Evolutionary conservation across 2,797 vertebrate species (phyloP), one percentile per base, ranked within the genome.

Genomic region (Cheirogaleus major): DNA sequence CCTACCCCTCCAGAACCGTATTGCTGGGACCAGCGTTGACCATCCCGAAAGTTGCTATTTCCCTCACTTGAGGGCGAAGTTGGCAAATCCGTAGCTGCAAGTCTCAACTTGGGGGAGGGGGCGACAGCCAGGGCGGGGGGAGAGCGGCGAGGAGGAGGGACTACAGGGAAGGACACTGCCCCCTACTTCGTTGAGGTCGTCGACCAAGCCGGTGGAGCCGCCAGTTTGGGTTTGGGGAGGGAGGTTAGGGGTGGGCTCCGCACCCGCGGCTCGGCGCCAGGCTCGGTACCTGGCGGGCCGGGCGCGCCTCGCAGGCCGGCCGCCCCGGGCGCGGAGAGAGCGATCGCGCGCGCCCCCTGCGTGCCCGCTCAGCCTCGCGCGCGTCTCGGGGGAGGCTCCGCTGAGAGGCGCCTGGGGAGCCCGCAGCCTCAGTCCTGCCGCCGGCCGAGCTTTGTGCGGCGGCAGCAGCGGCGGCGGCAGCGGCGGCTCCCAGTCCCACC

Each of bases 401-500:
- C 80, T 35, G 93, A 75, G 30, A 52, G 82, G 96, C 95, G 97
- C 89, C 96, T 32, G 35, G 83, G 94, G 96, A 97, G 73, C 95
- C 91, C 91, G 96, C 63, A 96, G 96, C 96, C 86, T 96, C 96
- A 81, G 93, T 97, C 88, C 96, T 61, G 83, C 98, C 93, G 93
- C 95, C 94, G 10, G 89, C 76, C 41, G 81, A 97, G 97, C 97
- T 95, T 97, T 98, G 98, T 98, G 97, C 96, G 88, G 85, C 93
- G 20, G 83, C 96, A 48, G n/a, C n/a, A n/a, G n/a, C n/a, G n/a
- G 92, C 50, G 50, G 97, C 96, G 88, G 84, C 93, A 13, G 83
- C 96, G 57, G 92, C 83, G 92, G 95, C 94, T 90, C 89, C 43
- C 55, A 91, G 96, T 98, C 98, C 98, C 98, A 98, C 98, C 98